Conservation (phyloP, 2,113 vertebrate species). For the Daubentonia madagascariensis region DNA sequence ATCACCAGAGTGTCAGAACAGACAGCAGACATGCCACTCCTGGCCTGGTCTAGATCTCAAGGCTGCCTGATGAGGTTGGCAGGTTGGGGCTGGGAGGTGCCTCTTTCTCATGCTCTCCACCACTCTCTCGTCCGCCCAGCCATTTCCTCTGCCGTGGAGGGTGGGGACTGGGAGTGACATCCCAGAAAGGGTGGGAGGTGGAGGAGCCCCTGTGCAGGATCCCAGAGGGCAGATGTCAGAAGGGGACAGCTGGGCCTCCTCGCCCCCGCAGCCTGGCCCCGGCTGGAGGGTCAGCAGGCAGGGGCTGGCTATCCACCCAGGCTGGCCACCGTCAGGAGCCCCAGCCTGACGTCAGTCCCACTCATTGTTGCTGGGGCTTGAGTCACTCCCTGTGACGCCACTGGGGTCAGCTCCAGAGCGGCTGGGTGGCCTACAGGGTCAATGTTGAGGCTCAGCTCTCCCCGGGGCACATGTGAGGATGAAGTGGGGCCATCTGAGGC, state of each 20-base stretch:
- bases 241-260: conserved; percentile 16
- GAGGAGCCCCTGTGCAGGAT: background rate
- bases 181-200: background rate
- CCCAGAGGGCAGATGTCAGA: conserved; percentile 26
- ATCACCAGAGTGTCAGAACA: background rate
- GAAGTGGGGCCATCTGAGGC: conserved; percentile 56
- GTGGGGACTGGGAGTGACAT: background rate
- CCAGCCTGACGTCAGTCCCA: conserved; percentile 64
- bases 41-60: background rate
- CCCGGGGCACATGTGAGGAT: conserved; percentile 21
- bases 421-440: conserved; percentile 35
- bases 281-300: conserved; percentile 30
- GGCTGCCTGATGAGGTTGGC: background rate
- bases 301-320: background rate
- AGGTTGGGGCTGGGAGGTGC: background rate
- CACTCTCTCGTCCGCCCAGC: background rate
- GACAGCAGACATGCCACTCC: background rate
- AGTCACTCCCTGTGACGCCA: conserved; percentile 72
- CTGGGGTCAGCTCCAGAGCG: conserved; percentile 62
- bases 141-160: conserved; percentile 45
- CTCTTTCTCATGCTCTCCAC: conserved; percentile 50
- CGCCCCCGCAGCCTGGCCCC: background rate
- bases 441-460: conserved; percentile 44
- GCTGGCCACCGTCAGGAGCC: conserved; percentile 45
- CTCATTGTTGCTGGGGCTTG: conserved; percentile 56